Evolutionary conservation across 2,797 vertebrate species (phyloP), one percentile per base, ranked within the genome.

Genomic region (Fistularia tabacaria): DNA sequence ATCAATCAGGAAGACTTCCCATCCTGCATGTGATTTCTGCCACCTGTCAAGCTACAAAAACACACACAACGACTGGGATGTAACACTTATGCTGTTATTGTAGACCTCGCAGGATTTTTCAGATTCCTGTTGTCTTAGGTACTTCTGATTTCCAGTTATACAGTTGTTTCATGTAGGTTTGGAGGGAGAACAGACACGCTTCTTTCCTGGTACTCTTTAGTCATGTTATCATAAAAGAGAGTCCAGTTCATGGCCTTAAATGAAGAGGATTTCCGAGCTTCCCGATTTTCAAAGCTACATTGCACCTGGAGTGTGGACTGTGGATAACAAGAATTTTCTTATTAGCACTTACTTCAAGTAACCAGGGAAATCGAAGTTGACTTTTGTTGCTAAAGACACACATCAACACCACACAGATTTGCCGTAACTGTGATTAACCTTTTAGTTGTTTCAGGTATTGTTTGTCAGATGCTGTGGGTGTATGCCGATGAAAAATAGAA

Each of bases 41-140:
- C 8, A n/a, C 56, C 52, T 49, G 55, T 62, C 66, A 53, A 57
- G 48, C 46, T 9, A 43, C 25, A 25, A 2, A 25, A 2, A 25
- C 25, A 47, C 7, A 36, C 14, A 12, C n/a, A 58, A 74, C 67
- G 82, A 85, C 84, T 84, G 79, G 81, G 81, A 87, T 73, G 25
- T 85, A 59, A 68, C 38, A 1, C 55, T 43, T 41, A 11, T 71
- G 53, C 70, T 79, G 47, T 78, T 76, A 49, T 49, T 8, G 25
- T 58, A 39, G 47, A 59, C 69, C 38, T 10, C 9, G 12, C 7
- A 0, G 46, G 45, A 79, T 85, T 79, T 60, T 70, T 70, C 3
- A 43, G 50, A 84, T 89, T 81, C 74, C 60, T 57, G 36, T 10
- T 15, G 6, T 58, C 44, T 82, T 69, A 80, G 57, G 37, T 57